phyloP scores from a whole-genome alignment of 2,113 vertebrate species.

The Rhea pennata region DNA sequence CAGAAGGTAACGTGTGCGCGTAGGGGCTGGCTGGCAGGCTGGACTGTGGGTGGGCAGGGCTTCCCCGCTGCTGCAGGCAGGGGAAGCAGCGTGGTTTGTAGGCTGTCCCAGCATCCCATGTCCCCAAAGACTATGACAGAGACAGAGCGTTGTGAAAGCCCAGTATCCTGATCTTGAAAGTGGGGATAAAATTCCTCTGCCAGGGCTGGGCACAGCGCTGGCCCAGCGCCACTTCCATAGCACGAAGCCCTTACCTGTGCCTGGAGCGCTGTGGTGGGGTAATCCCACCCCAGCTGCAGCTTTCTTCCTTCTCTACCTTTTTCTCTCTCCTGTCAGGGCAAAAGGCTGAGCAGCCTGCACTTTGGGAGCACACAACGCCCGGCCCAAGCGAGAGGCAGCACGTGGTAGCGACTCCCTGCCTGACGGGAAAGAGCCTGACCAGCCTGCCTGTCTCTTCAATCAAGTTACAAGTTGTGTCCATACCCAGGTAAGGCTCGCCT shows the following conservation, averaged over 20 bases:
- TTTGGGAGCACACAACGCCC: not conserved
- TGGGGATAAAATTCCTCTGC: not conserved
- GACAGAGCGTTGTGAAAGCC: not conserved
- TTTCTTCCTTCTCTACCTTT: not conserved
- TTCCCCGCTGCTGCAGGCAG: not conserved
- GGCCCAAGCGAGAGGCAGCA: not conserved
- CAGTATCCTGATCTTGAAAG: not conserved
- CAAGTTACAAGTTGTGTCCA: conserved; percentile 65
- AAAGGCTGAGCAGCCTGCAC: not conserved
- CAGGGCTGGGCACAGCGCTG: not conserved
- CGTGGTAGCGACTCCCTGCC: not conserved
- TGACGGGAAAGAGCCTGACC: rapidly evolving
- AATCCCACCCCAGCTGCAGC: not conserved
- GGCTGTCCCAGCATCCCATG: rapidly evolving
- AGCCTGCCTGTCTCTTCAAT: conserved; percentile 10
- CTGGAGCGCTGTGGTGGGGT: rapidly evolving
- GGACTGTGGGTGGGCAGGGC: not conserved
- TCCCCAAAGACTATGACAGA: not conserved
- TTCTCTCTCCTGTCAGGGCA: not conserved
- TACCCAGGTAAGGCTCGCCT: conserved; percentile 60
- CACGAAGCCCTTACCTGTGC: rapidly evolving
- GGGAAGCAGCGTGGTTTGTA: rapidly evolving
- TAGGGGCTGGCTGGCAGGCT: rapidly evolving
- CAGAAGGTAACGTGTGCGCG: conserved; percentile 14
- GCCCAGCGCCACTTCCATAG: rapidly evolving